A percentile compares a stretch with the other conserved stretches of the same genome.
Evolutionary conservation across 2,113 vertebrate genomes (phyloP).

Genomic region (Thamnophis sirtalis): DNA sequence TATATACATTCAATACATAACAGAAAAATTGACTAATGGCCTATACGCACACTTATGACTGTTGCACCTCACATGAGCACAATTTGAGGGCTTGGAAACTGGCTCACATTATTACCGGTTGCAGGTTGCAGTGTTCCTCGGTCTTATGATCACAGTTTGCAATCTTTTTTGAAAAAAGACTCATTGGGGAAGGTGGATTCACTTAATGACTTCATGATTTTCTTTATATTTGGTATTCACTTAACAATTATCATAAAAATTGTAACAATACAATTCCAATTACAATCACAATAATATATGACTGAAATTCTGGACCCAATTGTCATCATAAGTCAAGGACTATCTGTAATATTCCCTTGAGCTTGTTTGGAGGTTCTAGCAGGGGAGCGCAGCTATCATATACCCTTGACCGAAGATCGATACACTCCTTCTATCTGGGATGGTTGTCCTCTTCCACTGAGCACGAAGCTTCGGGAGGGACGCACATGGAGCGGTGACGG

Average conservation of each 20-base stretch:
- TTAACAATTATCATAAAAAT: not conserved
- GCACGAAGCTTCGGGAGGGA: too few species aligned
- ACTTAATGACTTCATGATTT: not conserved
- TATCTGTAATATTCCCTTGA: not conserved
- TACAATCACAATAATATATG: not conserved
- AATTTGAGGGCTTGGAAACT: not conserved
- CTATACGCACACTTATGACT: not conserved
- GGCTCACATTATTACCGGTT: not conserved
- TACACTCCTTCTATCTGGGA: too few species aligned
- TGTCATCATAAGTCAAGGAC: not conserved
- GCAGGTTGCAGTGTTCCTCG: not conserved
- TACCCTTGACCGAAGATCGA: too few species aligned
- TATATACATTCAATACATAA: too few species aligned
- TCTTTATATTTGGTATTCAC: not conserved
- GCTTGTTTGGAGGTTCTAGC: too few species aligned
- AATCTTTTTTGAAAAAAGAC: not conserved
- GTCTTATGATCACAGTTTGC: not conserved
- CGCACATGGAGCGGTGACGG: too few species aligned
- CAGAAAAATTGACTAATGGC: too few species aligned
- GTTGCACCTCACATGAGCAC: not conserved
- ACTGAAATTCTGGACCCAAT: not conserved
- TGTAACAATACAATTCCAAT: not conserved
- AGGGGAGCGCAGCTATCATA: too few species aligned
- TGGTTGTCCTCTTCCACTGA: too few species aligned
- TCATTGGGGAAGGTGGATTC: not conserved